Evolutionary conservation across 2,113 vertebrate species (phyloP), one percentile per base, ranked within the genome.

Genomic region (Asarcornis scutulata): DNA sequence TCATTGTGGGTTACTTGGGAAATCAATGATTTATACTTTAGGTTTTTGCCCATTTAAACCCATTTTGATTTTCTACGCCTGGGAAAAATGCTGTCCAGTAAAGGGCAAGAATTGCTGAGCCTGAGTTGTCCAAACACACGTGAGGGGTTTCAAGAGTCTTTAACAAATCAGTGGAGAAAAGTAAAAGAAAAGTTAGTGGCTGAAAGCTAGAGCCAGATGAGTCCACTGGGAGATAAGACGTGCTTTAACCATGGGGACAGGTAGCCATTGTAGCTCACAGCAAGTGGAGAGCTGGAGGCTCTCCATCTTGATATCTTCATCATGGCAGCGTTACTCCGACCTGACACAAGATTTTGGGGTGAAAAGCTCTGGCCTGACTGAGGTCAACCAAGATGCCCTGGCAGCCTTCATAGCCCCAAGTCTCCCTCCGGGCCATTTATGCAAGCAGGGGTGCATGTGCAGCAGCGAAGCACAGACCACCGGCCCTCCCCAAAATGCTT

Each of bases 261-360:
- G 67, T 76, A 34, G 7, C 8, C 32, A 42, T 22, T 17, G 11
- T 4, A 72, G 15, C 4, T 75, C 38, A 38, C 53, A 29, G 31
- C 77, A 89, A 68, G 38, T 3, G 2, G 22, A 62, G 34, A 4
- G 11, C 26, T 82, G 53, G 48, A 81, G 29, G 32, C 6, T 75
- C 48, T 78, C 32, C 20, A 32, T 34, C 34, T 29, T 58, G 26
- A 32, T 2, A 2, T 78, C 62, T 52, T 67, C 55, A 46, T 29
- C 72, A 67, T 7, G 13, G 14, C 31, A 67, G 22, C 18, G 3
- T 59, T 55, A 86, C 27, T 13, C 14, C 75, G 18, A 69, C 18
- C 36, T 12, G 48, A 60, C 16, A 48, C 0, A 0, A 59, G n/a
- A 36, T 15, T 48, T 2, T 17, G 0, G 2, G 13, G 63, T 40